These are phyloP conservation scores for Melitaea athalia DNA, from an alignment of 2,888 invertebrate species.

Conservation along the genomic window DNA sequence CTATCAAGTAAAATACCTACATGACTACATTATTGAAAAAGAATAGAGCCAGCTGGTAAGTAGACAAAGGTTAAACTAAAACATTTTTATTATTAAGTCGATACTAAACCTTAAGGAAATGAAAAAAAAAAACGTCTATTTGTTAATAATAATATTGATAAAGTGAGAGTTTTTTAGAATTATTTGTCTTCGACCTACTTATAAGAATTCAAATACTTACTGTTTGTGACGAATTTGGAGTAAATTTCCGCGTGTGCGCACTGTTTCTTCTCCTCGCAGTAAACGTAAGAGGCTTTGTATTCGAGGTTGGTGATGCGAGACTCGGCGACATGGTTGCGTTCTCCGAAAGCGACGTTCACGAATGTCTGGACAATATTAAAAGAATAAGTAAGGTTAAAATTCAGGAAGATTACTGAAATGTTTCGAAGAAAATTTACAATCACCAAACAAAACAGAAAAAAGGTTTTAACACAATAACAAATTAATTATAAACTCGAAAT, in stretches of 20 bases:
- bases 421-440: too few relatives aligned
- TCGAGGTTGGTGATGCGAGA: constrained; percentile 88
- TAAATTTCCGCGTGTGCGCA: constrained; percentile 89
- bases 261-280: constrained; percentile 90
- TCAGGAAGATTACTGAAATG: neutral
- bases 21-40: too few relatives aligned
- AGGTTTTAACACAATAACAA: too few relatives aligned
- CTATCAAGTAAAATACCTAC: too few relatives aligned
- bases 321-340: constrained; percentile 86
- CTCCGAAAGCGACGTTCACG: constrained; percentile 86
- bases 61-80: too few relatives aligned
- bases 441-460: too few relatives aligned
- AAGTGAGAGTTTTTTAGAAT: neutral
- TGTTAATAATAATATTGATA: too few relatives aligned
- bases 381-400: neutral
- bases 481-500: too few relatives aligned
- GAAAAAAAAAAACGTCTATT: too few relatives aligned
- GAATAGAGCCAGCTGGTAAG: too few relatives aligned
- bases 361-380: constrained; percentile 68
- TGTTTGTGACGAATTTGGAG: constrained; percentile 76
- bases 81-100: too few relatives aligned
- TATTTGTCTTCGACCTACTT: neutral
- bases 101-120: too few relatives aligned
- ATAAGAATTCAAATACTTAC: constrained; percentile 52
- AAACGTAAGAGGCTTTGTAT: constrained; percentile 86